Percentiles rank a stretch among this genome's conserved stretches.
These are phyloP conservation scores for Pholis gunnellus DNA, from an alignment of 2,113 vertebrate genomes.

Conservation along the genomic window DNA sequence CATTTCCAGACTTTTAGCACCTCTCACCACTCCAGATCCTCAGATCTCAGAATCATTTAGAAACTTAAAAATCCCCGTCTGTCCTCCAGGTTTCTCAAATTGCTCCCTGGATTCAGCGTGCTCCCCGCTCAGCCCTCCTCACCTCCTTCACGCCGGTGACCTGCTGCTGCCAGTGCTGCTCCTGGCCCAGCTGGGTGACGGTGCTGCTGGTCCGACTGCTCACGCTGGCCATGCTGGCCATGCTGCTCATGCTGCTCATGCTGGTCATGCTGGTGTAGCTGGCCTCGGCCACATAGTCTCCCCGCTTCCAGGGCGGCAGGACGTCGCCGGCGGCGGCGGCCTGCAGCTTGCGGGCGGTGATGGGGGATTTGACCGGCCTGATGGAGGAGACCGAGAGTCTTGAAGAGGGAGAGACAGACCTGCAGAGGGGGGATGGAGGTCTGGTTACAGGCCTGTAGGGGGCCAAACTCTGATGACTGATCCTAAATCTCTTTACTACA, in stretches of 20 bases:
- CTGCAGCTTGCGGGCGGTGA: slow-evolving; percentile 83
- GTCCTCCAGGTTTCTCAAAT: background rate
- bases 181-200: slow-evolving; percentile 70
- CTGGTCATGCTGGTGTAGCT: slow-evolving; percentile 71
- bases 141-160: slow-evolving; percentile 78
- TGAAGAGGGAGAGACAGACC: slow-evolving; percentile 89
- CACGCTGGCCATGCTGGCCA: slow-evolving; percentile 72
- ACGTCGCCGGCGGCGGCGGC: slow-evolving; percentile 79
- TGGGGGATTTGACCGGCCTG: slow-evolving; percentile 91
- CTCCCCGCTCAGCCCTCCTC: background rate
- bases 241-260: slow-evolving; percentile 67
- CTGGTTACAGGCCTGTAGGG: background rate
- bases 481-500: background rate
- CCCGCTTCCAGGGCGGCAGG: slow-evolving; percentile 95
- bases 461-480: slow-evolving; percentile 5
- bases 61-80: background rate
- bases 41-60: too few species aligned
- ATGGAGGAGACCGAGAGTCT: slow-evolving; percentile 90
- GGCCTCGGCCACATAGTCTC: slow-evolving; percentile 84
- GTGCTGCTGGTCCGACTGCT: slow-evolving; percentile 72
- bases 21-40: too few species aligned
- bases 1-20: too few species aligned
- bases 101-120: background rate
- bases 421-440: slow-evolving; percentile 61
- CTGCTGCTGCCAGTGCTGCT: slow-evolving; percentile 84